Conservation (phyloP, 1,140 invertebrate species). For the Microplitis mediator region DNA sequence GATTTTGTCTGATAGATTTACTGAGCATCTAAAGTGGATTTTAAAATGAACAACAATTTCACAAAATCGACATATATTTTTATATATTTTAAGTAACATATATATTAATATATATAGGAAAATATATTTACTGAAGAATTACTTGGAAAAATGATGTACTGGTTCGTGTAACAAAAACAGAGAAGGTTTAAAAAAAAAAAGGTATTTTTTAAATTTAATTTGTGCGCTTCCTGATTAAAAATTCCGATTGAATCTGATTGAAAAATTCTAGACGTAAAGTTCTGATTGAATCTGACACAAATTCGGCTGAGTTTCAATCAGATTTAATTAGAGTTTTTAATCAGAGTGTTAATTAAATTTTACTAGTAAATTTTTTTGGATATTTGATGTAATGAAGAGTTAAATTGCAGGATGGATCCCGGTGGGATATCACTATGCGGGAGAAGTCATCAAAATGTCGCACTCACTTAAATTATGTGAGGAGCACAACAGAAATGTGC, state of each 20-base stretch:
- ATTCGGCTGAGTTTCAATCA: no score
- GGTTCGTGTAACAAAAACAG: slow-evolving; percentile 11
- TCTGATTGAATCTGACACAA: no score
- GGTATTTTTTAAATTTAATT: neutral
- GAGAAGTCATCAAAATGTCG: slow-evolving; percentile 62
- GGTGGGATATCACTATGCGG: slow-evolving; percentile 57
- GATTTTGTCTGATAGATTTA: no score
- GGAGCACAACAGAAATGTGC: slow-evolving; percentile 61
- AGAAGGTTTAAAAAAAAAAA: neutral
- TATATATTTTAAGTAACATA: no score
- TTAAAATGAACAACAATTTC: no score
- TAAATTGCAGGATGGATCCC: slow-evolving; percentile 56
- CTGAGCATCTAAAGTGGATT: no score
- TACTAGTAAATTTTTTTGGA: neutral
- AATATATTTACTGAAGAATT: neutral
- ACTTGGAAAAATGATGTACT: slow-evolving; percentile 3
- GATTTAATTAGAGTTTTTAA: no score
- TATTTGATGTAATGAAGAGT: slow-evolving; percentile 45
- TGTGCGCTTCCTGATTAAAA: no score
- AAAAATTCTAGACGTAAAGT: no score
- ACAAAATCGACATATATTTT: no score
- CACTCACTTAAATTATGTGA: slow-evolving; percentile 59
- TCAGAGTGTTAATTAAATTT: neutral
- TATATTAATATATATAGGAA: neutral
- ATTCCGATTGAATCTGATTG: no score